These are phyloP conservation scores for Perithous albicinctus DNA, from an alignment of 2,888 invertebrate species.

Conservation along the genomic window DNA sequence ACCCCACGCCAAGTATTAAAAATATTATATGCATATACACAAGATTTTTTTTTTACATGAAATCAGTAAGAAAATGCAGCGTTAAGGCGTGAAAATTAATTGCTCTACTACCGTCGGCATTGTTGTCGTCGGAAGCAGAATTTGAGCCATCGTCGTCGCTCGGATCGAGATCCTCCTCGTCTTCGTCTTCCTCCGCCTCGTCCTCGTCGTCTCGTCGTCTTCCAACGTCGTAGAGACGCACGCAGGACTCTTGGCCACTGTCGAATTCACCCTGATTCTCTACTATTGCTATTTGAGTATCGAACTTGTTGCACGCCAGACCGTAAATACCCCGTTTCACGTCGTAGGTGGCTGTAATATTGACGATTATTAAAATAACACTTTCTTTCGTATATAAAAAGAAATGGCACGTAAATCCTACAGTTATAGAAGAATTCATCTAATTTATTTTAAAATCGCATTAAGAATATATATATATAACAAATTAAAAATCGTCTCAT, in stretches of 20 bases:
- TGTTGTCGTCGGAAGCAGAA: slow-evolving; percentile 84
- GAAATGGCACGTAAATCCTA: slow-evolving; percentile 6
- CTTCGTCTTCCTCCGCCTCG: slow-evolving; percentile 91
- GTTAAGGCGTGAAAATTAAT: background rate
- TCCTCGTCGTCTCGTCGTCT: slow-evolving; percentile 94
- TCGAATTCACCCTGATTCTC: slow-evolving; percentile 95
- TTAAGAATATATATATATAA: too few species aligned
- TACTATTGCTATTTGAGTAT: slow-evolving; percentile 95
- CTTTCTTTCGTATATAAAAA: background rate
- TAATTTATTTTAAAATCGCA: too few species aligned
- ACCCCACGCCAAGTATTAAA: too few species aligned
- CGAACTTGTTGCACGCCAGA: slow-evolving; percentile 92
- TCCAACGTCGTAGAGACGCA: slow-evolving; percentile 97
- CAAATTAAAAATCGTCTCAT: too few species aligned
- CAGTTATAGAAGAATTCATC: too few species aligned
- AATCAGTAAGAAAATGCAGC: background rate
- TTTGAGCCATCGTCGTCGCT: slow-evolving; percentile 87
- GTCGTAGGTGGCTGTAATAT: slow-evolving; percentile 93
- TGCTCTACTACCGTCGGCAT: slow-evolving; percentile 80
- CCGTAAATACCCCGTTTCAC: slow-evolving; percentile 96
- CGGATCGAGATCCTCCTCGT: slow-evolving; percentile 87
- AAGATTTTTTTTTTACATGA: too few species aligned
- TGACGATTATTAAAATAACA: slow-evolving; percentile 59
- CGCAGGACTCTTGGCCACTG: slow-evolving; percentile 94
- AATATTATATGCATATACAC: too few species aligned